These are phyloP conservation scores for Myotis pilosus DNA, from an alignment of 2,797 vertebrate species.

Conservation along the genomic window DNA sequence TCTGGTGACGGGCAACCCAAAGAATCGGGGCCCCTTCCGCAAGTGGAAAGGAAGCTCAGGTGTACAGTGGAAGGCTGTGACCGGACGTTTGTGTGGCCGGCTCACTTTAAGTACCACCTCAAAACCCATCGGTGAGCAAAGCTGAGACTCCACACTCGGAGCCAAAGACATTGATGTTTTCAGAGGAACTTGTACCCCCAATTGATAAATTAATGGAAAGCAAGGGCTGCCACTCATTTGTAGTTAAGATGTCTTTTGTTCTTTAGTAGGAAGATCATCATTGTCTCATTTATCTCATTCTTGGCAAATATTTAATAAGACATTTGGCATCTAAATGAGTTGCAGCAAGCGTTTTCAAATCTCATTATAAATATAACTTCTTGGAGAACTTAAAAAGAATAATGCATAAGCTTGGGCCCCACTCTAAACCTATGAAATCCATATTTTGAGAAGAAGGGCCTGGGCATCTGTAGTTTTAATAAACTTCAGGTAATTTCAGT, in stretches of 20 bases:
- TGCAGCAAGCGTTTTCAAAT: conserved; percentile 25
- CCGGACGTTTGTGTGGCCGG: conserved; percentile 96
- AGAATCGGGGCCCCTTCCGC: conserved; percentile 85
- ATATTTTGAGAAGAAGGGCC: not conserved
- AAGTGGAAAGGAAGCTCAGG: conserved; percentile 91
- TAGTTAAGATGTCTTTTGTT: conserved; percentile 35
- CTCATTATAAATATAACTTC: not conserved
- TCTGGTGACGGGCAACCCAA: conserved; percentile 89
- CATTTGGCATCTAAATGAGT: not conserved
- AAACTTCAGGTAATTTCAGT: not conserved
- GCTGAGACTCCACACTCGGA: not conserved
- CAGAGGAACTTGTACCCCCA: not conserved
- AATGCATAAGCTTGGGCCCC: not conserved
- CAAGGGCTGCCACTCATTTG: not conserved
- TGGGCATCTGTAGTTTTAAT: not conserved
- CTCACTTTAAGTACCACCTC: conserved; percentile 98
- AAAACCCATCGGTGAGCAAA: conserved; percentile 95
- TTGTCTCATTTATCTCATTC: conserved; percentile 41
- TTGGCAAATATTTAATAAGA: conserved; percentile 46
- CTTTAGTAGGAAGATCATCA: conserved; percentile 14
- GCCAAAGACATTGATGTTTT: not conserved
- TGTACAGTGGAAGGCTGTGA: conserved; percentile 97
- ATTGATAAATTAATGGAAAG: not conserved
- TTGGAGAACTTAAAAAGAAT: conserved; percentile 18
- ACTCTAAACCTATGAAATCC: not conserved